Evolutionary conservation across 2,888 invertebrate species (phyloP).

Genomic region (Alloplasta piceator): DNA sequence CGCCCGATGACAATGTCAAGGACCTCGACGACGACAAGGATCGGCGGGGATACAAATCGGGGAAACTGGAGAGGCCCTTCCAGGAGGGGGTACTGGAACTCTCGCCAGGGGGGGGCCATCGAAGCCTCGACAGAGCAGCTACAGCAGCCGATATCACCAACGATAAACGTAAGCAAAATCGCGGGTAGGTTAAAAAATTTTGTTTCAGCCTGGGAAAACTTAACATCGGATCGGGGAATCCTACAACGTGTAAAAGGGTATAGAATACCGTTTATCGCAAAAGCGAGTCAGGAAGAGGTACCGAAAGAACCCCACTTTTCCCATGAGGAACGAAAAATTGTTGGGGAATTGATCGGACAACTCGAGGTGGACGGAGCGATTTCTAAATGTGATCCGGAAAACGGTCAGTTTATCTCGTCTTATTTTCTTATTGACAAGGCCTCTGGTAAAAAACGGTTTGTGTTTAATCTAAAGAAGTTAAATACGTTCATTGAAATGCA

Average conservation of each 20-base stretch:
- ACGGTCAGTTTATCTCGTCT: not conserved
- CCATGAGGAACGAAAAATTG: not conserved
- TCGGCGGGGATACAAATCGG: not conserved
- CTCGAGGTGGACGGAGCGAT: not conserved
- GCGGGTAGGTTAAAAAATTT: slow-evolving; percentile 31
- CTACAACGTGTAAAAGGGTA: slow-evolving; percentile 28
- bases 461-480: not conserved
- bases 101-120: slow-evolving; percentile 21
- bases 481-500: not conserved
- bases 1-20: not conserved
- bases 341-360: not conserved
- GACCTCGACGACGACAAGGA: not conserved
- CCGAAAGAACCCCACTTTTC: slow-evolving; percentile 15
- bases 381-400: not conserved
- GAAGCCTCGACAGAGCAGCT: slow-evolving; percentile 15
- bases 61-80: slow-evolving; percentile 27
- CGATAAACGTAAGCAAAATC: slow-evolving; percentile 29
- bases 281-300: not conserved
- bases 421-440: not conserved
- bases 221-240: slow-evolving; percentile 18
- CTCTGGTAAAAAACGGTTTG: not conserved
- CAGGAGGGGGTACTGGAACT: slow-evolving; percentile 12
- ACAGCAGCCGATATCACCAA: not conserved
- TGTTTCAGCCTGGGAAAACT: slow-evolving; percentile 23
- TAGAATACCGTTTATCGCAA: slow-evolving; percentile 23